Evolutionary conservation across 2,797 vertebrate species (phyloP).

Genomic region (Spinus olivaceus): DNA sequence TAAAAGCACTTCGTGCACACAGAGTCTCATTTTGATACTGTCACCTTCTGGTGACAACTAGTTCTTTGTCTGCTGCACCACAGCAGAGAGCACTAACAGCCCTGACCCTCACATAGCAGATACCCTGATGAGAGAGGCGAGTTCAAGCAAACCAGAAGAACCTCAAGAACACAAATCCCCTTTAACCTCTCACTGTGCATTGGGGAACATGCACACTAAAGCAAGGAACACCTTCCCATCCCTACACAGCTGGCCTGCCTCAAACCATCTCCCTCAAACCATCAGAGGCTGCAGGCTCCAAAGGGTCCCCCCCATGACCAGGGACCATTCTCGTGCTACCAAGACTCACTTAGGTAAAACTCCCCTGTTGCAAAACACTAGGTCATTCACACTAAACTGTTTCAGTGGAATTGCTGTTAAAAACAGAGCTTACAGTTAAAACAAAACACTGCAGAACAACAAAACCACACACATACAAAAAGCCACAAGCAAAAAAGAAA

Average conservation of each 20-base stretch:
- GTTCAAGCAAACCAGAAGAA: not conserved
- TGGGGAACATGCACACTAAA: accelerated
- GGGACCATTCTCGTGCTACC: not conserved
- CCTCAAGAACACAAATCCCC: not conserved
- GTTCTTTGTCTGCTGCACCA: not conserved
- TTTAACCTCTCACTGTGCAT: not conserved
- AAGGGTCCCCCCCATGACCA: not conserved
- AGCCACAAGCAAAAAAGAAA: accelerated
- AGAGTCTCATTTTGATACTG: not conserved
- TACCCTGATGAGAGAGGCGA: accelerated
- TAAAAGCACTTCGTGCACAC: not conserved
- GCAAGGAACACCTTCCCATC: not conserved
- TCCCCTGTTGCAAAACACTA: not conserved
- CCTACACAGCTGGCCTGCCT: not conserved
- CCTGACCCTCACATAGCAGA: not conserved
- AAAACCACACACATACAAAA: not conserved
- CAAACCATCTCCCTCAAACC: not conserved
- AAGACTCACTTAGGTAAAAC: not conserved
- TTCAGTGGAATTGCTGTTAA: not conserved
- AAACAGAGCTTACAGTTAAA: not conserved
- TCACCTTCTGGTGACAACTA: not conserved
- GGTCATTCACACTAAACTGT: not conserved
- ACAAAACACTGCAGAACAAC: not conserved
- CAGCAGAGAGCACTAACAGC: not conserved
- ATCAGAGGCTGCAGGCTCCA: not conserved